Percentiles rank a stretch among this genome's conserved stretches.
phyloP scores from a whole-genome alignment of 2,797 vertebrate species.

The Helarctos malayanus region DNA sequence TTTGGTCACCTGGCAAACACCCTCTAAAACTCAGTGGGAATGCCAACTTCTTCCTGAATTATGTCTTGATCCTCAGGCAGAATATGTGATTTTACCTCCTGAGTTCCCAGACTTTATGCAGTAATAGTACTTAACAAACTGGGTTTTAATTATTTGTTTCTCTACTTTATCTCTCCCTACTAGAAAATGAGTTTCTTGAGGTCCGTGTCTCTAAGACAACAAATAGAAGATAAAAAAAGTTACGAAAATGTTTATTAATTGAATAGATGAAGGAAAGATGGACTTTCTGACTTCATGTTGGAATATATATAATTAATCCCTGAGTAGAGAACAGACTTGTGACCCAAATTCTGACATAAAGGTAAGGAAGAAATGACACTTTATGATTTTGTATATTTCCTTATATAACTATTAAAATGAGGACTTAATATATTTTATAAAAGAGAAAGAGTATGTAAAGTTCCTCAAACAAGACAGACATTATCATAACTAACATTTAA shows the following conservation, averaged over 20 bases:
- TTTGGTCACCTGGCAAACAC: not conserved
- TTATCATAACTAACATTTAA: not conserved
- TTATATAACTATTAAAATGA: not conserved
- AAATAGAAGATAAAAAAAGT: not conserved
- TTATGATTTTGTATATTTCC: not conserved
- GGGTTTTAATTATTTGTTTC: slow-evolving; percentile 28
- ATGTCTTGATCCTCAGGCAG: not conserved
- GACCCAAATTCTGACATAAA: slow-evolving; percentile 32
- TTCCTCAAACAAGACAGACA: not conserved
- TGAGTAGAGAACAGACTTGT: not conserved
- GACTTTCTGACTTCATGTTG: not conserved
- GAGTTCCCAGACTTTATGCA: not conserved
- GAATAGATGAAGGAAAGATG: not conserved
- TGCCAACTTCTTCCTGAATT: not conserved
- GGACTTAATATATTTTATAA: not conserved
- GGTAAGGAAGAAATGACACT: not conserved
- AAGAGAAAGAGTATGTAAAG: not conserved
- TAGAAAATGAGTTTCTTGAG: slow-evolving; percentile 15
- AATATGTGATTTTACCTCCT: not conserved
- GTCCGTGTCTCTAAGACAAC: not conserved
- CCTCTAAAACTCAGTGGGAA: not conserved
- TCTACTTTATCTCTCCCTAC: not conserved
- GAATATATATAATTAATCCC: not conserved
- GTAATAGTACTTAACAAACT: not conserved
- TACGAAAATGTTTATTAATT: not conserved